These are phyloP conservation scores for Gymnocheta viridis DNA, from an alignment of 2,888 invertebrate species.

Conservation along the genomic window DNA sequence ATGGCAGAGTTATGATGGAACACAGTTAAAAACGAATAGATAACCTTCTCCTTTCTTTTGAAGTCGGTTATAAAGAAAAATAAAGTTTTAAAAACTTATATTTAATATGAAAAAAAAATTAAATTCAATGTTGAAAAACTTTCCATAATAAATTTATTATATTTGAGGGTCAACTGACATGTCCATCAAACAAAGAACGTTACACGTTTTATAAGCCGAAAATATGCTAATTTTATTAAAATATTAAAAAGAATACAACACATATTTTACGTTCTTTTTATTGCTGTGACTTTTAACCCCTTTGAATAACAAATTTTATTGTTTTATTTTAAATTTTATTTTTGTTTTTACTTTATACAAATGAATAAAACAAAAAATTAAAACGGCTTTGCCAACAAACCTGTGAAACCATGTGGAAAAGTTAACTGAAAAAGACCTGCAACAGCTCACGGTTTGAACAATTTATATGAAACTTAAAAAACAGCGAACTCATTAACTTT, in stretches of 20 bases:
- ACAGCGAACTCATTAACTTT: slow-evolving; percentile 58
- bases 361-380: background rate
- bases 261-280: slow-evolving; percentile 10
- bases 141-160: slow-evolving; percentile 3
- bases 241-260: background rate
- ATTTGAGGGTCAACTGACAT: slow-evolving; percentile 55
- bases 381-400: slow-evolving; percentile 16
- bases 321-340: background rate
- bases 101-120: background rate
- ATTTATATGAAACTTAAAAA: slow-evolving; percentile 21
- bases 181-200: slow-evolving; percentile 14
- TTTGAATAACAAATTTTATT: slow-evolving; percentile 50
- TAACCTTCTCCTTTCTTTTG: too few relatives aligned
- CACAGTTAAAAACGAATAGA: background rate
- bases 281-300: slow-evolving; percentile 40
- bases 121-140: slow-evolving; percentile 30
- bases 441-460: too few relatives aligned
- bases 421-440: too few relatives aligned
- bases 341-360: slow-evolving; percentile 12
- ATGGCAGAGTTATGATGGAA: too few relatives aligned
- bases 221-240: slow-evolving; percentile 48
- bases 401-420: slow-evolving; percentile 12
- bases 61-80: slow-evolving; percentile 26
- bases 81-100: background rate
- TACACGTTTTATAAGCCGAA: slow-evolving; percentile 6